Conservation (phyloP, 2,797 vertebrate species). For the Chelmon rostratus region DNA sequence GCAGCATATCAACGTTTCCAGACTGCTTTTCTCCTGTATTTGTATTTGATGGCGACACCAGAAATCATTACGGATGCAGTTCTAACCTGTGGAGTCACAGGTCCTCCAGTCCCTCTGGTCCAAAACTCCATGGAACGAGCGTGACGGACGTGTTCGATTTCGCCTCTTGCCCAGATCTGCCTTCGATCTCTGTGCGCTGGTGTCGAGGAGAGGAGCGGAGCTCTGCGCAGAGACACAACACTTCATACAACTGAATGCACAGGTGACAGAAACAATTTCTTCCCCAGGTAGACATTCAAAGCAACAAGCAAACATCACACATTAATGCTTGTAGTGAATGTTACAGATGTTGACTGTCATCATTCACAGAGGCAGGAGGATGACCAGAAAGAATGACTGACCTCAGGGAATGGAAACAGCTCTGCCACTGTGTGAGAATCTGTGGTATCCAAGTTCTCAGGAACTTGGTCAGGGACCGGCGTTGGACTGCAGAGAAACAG, state of each 20-base stretch:
- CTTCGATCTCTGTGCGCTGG: conserved; percentile 86
- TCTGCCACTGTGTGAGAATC: conserved; percentile 41
- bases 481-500: conserved; percentile 52
- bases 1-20: not conserved
- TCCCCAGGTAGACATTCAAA: conserved; percentile 2
- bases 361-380: not conserved
- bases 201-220: conserved; percentile 88
- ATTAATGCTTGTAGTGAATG: not conserved
- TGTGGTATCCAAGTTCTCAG: conserved; percentile 36
- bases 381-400: conserved; percentile 47
- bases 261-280: not conserved
- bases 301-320: not conserved
- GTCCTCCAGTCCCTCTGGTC: conserved; percentile 82
- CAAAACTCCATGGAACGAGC: conserved; percentile 69
- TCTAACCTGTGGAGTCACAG: conserved; percentile 88
- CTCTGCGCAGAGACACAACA: conserved; percentile 77
- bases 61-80: not conserved
- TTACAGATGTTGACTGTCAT: not conserved
- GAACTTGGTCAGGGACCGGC: conserved; percentile 15
- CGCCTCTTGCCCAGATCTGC: conserved; percentile 87
- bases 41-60: not conserved
- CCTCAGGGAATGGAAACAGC: conserved; percentile 78
- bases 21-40: not conserved
- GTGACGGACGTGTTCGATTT: conserved; percentile 84
- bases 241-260: not conserved